Evolutionary conservation across 2,797 vertebrate genomes (phyloP).

Genomic region (Ciconia nigra): DNA sequence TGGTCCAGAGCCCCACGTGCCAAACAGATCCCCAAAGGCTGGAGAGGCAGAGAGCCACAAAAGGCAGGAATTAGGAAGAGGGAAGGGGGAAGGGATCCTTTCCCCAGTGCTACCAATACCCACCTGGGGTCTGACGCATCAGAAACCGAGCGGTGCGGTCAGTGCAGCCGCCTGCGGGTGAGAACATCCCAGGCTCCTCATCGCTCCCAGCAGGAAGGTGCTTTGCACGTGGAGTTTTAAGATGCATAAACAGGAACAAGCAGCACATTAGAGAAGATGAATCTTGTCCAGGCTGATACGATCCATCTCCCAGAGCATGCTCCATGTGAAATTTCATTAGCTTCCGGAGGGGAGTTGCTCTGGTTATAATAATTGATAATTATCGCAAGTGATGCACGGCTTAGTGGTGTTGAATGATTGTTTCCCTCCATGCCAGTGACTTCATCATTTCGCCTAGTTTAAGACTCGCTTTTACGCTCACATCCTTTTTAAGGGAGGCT

Average conservation of each 20-base stretch:
- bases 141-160: accelerated
- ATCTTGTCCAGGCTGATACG: neutral
- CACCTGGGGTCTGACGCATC: accelerated
- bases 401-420: neutral
- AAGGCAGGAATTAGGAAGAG: neutral
- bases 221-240: neutral
- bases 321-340: neutral
- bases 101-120: neutral
- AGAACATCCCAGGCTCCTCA: neutral
- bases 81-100: neutral
- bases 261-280: neutral
- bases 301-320: neutral
- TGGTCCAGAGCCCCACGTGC: neutral
- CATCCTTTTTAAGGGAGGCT: neutral
- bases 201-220: neutral
- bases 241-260: neutral
- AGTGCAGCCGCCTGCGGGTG: accelerated
- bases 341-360: neutral
- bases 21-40: neutral
- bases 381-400: neutral
- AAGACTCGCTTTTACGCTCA: neutral
- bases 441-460: neutral
- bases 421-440: neutral
- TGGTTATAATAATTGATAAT: conserved; percentile 10
- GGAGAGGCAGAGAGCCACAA: neutral